Evolutionary conservation across 2,888 invertebrate genomes (phyloP).

Genomic region (Acrocyrtus sp.): DNA sequence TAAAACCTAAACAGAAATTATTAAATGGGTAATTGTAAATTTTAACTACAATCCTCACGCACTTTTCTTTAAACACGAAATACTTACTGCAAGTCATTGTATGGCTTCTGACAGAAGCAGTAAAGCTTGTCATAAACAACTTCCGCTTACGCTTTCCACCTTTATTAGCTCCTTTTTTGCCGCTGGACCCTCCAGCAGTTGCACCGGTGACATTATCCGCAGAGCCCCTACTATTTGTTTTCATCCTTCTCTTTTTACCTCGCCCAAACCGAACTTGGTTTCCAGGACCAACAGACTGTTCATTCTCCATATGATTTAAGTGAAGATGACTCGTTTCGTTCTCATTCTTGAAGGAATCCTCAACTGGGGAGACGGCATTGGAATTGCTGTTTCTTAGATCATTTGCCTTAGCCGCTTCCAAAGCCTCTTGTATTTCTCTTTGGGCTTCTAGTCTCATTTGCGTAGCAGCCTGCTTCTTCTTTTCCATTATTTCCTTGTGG

Average conservation of each 20-base stretch:
- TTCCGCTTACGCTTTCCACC: slow-evolving; percentile 74
- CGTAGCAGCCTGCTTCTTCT: slow-evolving; percentile 42
- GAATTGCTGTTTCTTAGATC: slow-evolving; percentile 22
- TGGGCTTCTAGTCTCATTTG: slow-evolving; percentile 36
- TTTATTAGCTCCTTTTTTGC: slow-evolving; percentile 55
- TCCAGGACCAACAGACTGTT: neutral
- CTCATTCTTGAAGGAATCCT: neutral
- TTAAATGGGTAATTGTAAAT: slow-evolving; percentile 1
- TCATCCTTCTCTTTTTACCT: neutral
- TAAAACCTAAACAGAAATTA: slow-evolving; percentile 80
- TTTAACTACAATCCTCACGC: too few species aligned
- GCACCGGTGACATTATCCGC: neutral
- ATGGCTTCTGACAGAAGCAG: slow-evolving; percentile 95
- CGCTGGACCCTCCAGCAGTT: slow-evolving; percentile 10
- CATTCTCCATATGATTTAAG: neutral
- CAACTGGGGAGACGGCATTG: neutral
- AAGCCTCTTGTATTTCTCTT: slow-evolving; percentile 32
- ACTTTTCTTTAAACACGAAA: neutral
- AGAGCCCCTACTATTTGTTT: slow-evolving; percentile 14
- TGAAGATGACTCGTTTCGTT: neutral
- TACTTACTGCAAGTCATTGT: slow-evolving; percentile 96
- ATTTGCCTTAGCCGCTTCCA: slow-evolving; percentile 7
- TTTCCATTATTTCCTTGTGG: slow-evolving; percentile 39
- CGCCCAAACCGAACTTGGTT: neutral
- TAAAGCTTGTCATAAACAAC: slow-evolving; percentile 90